Evolutionary conservation across 2,888 invertebrate species (phyloP).

Genomic region (Zhengitettix transpicula): DNA sequence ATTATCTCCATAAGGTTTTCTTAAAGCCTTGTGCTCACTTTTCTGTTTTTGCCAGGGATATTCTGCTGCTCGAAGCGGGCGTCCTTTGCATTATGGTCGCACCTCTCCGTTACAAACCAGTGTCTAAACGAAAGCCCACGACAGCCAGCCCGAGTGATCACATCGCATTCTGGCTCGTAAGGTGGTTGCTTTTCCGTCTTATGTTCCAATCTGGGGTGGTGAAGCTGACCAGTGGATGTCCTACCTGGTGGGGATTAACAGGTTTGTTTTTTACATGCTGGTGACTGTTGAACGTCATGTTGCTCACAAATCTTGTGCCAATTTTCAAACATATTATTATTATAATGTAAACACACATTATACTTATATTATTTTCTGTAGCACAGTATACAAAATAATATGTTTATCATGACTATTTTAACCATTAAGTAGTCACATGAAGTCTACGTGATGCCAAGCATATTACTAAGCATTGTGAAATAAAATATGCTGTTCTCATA

Average conservation of each 20-base stretch:
- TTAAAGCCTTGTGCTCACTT: neutral
- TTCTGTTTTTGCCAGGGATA: constrained; percentile 37
- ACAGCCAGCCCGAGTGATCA: constrained; percentile 27
- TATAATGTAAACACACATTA: neutral
- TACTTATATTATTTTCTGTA: neutral
- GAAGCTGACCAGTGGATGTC: constrained; percentile 52
- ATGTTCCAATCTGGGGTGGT: constrained; percentile 54
- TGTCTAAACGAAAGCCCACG: neutral
- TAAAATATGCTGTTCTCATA: too few species aligned
- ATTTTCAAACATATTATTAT: neutral
- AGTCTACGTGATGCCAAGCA: too few species aligned
- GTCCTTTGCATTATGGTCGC: constrained; percentile 52
- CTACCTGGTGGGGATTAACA: constrained; percentile 61
- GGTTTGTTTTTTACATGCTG: constrained; percentile 27
- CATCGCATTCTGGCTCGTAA: constrained; percentile 47
- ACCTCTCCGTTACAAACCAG: constrained; percentile 32
- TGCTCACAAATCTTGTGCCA: too few species aligned
- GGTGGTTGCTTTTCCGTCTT: constrained; percentile 56
- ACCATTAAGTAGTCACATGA: too few species aligned
- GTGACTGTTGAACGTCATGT: too few species aligned
- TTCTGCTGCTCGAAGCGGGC: constrained; percentile 54
- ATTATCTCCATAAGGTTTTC: constrained; percentile 9
- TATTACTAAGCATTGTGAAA: too few species aligned
- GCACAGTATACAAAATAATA: too few species aligned
- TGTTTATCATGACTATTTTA: too few species aligned